Percentiles rank a stretch among this genome's conserved stretches.
phyloP scores from a whole-genome alignment of 2,888 invertebrate species.

The Aphrophora alni region DNA sequence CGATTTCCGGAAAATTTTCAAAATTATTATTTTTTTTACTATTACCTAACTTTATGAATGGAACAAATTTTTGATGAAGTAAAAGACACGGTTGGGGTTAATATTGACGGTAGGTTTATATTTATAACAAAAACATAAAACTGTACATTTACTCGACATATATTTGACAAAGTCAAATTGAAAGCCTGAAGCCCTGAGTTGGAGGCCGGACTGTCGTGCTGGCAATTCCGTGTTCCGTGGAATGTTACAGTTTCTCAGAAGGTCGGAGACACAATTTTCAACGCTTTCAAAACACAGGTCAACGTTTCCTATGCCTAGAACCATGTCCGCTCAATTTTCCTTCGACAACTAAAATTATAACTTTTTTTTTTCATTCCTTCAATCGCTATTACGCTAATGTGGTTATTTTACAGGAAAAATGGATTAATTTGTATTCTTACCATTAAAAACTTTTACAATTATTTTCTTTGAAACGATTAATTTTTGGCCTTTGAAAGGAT shows the following conservation, averaged over 20 bases:
- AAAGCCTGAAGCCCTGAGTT: not conserved
- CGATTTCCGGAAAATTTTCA: too few relatives aligned
- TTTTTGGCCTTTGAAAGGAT: too few relatives aligned
- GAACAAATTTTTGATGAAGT: too few relatives aligned
- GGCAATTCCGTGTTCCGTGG: not conserved
- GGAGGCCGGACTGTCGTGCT: not conserved
- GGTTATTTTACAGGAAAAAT: not conserved
- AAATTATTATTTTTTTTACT: too few relatives aligned
- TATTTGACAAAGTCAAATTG: too few relatives aligned
- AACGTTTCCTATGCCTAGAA: constrained; percentile 19
- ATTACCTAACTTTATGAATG: too few relatives aligned
- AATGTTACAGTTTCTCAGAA: constrained; percentile 36
- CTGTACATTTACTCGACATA: too few relatives aligned
- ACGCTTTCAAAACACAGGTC: constrained; percentile 46
- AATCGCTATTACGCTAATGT: not conserved
- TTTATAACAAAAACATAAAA: too few relatives aligned
- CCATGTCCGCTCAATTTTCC: constrained; percentile 2
- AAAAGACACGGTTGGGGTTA: too few relatives aligned
- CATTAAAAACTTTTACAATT: not conserved
- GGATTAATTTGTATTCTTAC: not conserved
- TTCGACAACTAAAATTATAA: not conserved
- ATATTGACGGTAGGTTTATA: too few relatives aligned
- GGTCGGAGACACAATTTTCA: constrained; percentile 44
- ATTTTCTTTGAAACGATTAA: too few relatives aligned
- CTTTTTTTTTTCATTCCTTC: not conserved